phyloP scores from a whole-genome alignment of 2,888 invertebrate genomes.

The Meandrusa payeni region DNA sequence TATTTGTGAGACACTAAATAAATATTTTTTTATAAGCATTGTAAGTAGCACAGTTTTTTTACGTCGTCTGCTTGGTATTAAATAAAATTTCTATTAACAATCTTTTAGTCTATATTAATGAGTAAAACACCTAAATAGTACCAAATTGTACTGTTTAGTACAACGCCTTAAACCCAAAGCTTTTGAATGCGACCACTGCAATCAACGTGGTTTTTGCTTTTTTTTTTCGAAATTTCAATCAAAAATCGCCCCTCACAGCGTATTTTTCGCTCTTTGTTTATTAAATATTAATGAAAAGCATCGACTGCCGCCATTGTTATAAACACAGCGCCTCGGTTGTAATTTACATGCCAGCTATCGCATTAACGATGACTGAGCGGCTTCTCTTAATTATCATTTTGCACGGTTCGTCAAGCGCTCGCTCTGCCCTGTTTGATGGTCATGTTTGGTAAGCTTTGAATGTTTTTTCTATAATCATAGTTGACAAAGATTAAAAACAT shows the following conservation, averaged over 20 bases:
- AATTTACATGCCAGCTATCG: constrained; percentile 74
- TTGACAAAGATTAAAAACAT: too few relatives aligned
- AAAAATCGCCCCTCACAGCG: constrained; percentile 28
- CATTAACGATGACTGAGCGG: constrained; percentile 78
- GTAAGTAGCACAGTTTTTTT: too few relatives aligned
- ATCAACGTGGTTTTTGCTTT: constrained; percentile 8
- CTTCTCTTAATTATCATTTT: constrained; percentile 80
- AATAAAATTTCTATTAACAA: too few relatives aligned
- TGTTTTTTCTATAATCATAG: neutral
- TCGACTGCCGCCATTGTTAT: constrained; percentile 65
- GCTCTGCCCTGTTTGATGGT: constrained; percentile 46
- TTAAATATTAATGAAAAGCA: constrained; percentile 66
- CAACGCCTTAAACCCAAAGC: neutral
- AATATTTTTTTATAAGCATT: too few relatives aligned
- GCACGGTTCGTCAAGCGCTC: constrained; percentile 74
- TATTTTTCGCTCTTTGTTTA: constrained; percentile 46
- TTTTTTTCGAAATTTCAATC: constrained; percentile 5
- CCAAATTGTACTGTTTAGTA: constrained; percentile 4
- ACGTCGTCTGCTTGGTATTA: too few relatives aligned
- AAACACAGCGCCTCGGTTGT: constrained; percentile 52
- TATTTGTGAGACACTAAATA: too few relatives aligned
- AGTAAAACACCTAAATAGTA: too few relatives aligned
- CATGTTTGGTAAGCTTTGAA: constrained; percentile 11
- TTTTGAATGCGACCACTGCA: constrained; percentile 3
- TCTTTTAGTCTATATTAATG: too few relatives aligned